Percentiles rank a stretch among this genome's conserved stretches.
These are phyloP conservation scores for Antitype chi DNA, from an alignment of 2,888 invertebrate genomes.

Conservation along the genomic window DNA sequence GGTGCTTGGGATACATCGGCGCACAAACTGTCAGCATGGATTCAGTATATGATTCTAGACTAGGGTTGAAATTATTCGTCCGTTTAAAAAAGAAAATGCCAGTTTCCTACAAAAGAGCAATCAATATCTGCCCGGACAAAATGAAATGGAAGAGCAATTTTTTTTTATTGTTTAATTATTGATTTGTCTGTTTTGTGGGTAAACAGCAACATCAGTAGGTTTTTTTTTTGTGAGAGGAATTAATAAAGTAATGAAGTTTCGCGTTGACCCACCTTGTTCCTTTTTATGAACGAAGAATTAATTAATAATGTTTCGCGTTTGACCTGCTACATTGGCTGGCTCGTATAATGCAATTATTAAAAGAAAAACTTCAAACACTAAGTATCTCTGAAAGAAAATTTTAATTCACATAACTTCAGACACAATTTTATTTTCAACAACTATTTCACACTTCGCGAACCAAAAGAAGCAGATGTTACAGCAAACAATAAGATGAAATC, in stretches of 20 bases:
- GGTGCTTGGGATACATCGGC: no score
- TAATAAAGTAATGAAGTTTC: no score
- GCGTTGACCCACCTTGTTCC: no score
- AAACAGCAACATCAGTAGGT: background rate
- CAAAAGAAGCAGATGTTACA: slow-evolving; percentile 68
- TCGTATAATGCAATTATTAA: background rate
- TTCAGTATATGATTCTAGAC: no score
- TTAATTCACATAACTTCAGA: background rate
- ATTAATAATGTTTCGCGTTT: rapidly evolving
- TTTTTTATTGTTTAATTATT: no score
- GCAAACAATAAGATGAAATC: slow-evolving; percentile 71
- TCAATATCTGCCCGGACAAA: no score
- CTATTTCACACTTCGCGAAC: slow-evolving; percentile 3
- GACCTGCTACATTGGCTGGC: rapidly evolving
- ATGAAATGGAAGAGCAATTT: no score
- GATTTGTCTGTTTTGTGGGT: background rate
- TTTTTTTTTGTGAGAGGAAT: background rate
- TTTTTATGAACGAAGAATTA: background rate
- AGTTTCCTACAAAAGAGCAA: no score
- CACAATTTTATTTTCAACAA: background rate
- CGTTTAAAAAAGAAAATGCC: no score
- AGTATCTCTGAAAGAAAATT: background rate
- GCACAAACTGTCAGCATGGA: no score
- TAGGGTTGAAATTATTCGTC: no score
- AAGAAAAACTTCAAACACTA: background rate